Evolutionary conservation across 1,140 invertebrate genomes (phyloP), one percentile per base, ranked within the genome.

Genomic region (Drosophila leontia): DNA sequence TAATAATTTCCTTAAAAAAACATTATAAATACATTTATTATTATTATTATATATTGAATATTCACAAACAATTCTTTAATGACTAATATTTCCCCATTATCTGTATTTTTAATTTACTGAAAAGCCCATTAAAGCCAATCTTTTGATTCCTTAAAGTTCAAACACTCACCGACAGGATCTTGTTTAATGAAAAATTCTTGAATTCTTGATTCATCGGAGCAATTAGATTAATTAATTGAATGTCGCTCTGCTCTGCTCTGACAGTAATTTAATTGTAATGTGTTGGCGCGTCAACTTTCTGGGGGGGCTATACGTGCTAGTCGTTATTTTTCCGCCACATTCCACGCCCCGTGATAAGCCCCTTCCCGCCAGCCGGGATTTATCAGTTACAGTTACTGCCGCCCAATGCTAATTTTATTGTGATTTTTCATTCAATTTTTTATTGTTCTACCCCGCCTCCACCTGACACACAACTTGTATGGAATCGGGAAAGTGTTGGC

Each of bases 201-300:
- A 37, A 35, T 29, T 19, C 13, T 34, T 57, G 50, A 75, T 74
- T 84, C 68, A 85, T 62, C 42, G 42, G 50, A 23, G 71, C 74
- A 87, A 87, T 88, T 88, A 78, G 87, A 58, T 78, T 80, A 87
- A 87, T 88, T 88, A 88, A 87, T 75, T 69, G 65, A 50, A 51
- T 51, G 69, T 48, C 57, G 57, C 39, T 64, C 32, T 8, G 51
- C 34, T 7, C 12, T 23, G 32, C 12, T 5, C 12, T 53, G 47
- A 75, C 61, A 67, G 41, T 57, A 59, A 59, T 69, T 62, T 59
- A 78, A 82, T 78, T 74, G 62, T 45, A 59, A 44, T 39, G 45
- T 32, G 34, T 55, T 7, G n/a, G 12, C 45, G 32, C 23, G 1
- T 7, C 19, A 7, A 55, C 41, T 39, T 51, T 51, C n/a, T 15